Base-by-base conservation (phyloP, 1,140 invertebrate species). In the Drosophila mauritiana region DNA sequence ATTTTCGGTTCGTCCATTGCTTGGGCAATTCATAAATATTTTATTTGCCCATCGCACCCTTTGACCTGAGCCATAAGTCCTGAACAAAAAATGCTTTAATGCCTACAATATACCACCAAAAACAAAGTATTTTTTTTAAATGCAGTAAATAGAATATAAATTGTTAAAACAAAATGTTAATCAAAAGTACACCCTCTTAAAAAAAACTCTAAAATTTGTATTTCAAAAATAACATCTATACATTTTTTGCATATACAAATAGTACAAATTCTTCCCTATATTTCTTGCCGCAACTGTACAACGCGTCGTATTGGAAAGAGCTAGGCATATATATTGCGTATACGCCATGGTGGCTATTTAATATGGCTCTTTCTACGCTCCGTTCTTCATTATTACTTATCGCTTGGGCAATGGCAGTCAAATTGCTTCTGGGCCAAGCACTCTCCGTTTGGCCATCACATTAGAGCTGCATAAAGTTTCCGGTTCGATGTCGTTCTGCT, bases 21-120 rank as follows among this genome's bases (percentile, higher is more conserved):
- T 42, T 64, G 37, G 78, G 84, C 77, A 88, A 88, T 88, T 88
- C 79, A 88, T 88, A 88, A 88, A 88, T 88, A 88, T 88, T 88
- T 88, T 88, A 88, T 88, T 89, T 89, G 76, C 65, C 84, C 84
- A 79, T 63, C 81, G 62, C 56, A 74, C 74, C 74, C 74, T 77
- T 77, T 77, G 73, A 78, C 75, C 76, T 69, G 54, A 20, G 42
- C 58, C 52, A 69, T 68, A 75, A 78, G 36, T 75, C 10, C 31
- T 54, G 51, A 37, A 46, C 2, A 54, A 67, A 48, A 61, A 42
- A 62, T 37, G 10, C 20, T 36, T 39, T 39, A 54, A 52, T 39
- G 8, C 20, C 3, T 31, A 31, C 31, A 31, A 31, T 10, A 31
- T 10, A 31, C 7, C 0, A 10, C 31, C 31, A 31, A 31, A 31